Conservation (phyloP, 53 echinoderm and acorn worm genomes). For the Paelopatides confundens region DNA sequence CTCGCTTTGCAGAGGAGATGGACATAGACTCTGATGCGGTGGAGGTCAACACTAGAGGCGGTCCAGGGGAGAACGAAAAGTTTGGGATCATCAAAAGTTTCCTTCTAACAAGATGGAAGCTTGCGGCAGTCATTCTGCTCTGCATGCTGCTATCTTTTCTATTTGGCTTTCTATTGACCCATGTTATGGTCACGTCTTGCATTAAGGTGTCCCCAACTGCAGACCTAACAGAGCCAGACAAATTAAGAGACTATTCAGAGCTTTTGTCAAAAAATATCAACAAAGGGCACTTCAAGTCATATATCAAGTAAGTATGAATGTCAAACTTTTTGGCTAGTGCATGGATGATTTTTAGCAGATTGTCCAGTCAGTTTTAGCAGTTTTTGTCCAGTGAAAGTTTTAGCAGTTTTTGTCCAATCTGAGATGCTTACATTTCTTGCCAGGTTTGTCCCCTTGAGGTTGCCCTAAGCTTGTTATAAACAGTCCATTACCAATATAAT, state of each 20-base stretch:
- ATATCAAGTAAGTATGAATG: slow-evolving; percentile 55
- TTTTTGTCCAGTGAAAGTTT: too few species aligned
- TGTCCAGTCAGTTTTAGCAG: too few species aligned
- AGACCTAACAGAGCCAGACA: too few species aligned
- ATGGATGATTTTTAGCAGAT: too few species aligned
- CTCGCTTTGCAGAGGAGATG: slow-evolving; percentile 91
- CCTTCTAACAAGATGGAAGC: slow-evolving; percentile 2
- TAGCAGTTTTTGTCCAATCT: too few species aligned
- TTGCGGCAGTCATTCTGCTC: slow-evolving; percentile 5
- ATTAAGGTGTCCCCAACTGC: too few species aligned
- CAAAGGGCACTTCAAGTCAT: background rate
- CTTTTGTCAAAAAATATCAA: slow-evolving; percentile 31
- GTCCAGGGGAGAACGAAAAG: slow-evolving; percentile 30
- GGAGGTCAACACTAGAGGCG: slow-evolving; percentile 54
- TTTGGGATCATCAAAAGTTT: slow-evolving; percentile 31
- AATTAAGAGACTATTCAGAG: background rate
- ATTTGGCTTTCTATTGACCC: slow-evolving; percentile 41
- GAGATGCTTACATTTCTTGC: too few species aligned
- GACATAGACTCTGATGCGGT: slow-evolving; percentile 81
- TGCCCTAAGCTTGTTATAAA: too few species aligned
- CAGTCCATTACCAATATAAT: too few species aligned
- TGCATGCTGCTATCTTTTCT: slow-evolving; percentile 28
- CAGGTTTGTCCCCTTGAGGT: too few species aligned
- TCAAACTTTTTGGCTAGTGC: too few species aligned
- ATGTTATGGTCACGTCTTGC: slow-evolving; percentile 33